Conservation (phyloP, 2,113 vertebrate species). For the Parus major region DNA sequence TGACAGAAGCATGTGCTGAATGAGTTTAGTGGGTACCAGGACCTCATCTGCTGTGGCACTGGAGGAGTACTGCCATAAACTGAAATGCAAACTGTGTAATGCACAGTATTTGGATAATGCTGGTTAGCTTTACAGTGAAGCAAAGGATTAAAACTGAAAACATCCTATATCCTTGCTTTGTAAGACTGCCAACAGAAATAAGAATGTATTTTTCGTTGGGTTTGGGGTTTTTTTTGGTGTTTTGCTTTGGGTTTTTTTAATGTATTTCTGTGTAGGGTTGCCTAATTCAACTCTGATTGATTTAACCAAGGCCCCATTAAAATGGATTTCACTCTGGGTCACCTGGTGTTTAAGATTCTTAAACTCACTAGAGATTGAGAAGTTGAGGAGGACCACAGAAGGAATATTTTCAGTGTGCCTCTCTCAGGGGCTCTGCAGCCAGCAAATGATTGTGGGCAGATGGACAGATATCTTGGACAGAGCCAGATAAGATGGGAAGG, state of each 20-base stretch:
- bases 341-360: conserved; percentile 24
- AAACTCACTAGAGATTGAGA: conserved; percentile 7
- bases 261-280: neutral
- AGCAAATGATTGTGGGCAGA: neutral
- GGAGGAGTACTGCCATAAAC: neutral
- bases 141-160: neutral
- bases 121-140: neutral
- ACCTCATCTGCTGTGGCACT: neutral
- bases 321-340: conserved; percentile 43
- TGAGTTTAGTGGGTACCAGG: neutral
- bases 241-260: neutral
- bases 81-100: neutral
- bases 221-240: neutral
- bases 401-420: conserved; percentile 10
- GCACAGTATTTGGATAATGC: neutral
- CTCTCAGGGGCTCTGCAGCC: conserved; percentile 5
- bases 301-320: conserved; percentile 2
- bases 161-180: neutral
- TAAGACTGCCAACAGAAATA: neutral
- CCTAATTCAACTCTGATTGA: neutral
- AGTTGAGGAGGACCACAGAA: conserved; percentile 43
- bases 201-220: neutral
- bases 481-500: neutral
- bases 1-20: neutral
- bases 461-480: neutral